phyloP scores from a whole-genome alignment of 1,140 invertebrate species.

The Micrasema minimum region DNA sequence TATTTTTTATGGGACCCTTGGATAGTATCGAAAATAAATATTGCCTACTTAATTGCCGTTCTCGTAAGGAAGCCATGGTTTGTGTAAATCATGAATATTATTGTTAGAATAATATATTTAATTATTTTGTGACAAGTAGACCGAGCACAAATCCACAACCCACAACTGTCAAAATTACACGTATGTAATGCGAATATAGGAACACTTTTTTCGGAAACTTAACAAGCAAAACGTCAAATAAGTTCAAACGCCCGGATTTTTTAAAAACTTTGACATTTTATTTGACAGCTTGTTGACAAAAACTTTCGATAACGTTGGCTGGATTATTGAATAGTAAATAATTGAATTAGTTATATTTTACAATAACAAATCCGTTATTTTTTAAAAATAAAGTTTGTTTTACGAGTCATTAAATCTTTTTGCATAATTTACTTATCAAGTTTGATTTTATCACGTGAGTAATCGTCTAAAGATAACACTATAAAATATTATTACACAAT shows the following conservation, averaged over 20 bases:
- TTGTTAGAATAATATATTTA: slow-evolving; percentile 13
- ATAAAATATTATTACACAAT: background rate
- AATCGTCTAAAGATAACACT: too few species aligned
- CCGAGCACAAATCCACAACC: too few species aligned
- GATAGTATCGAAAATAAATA: background rate
- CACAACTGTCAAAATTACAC: slow-evolving; percentile 52
- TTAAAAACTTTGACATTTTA: slow-evolving; percentile 9
- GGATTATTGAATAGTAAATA: too few species aligned
- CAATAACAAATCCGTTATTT: too few species aligned
- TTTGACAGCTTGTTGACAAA: too few species aligned
- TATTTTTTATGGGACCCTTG: background rate
- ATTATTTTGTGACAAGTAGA: slow-evolving; percentile 36
- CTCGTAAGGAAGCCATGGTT: slow-evolving; percentile 75
- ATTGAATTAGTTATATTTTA: too few species aligned
- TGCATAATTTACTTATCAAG: too few species aligned
- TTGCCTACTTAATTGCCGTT: slow-evolving; percentile 77
- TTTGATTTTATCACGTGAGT: slow-evolving; percentile 17
- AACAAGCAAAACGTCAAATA: slow-evolving; percentile 33
- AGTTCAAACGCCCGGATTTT: slow-evolving; percentile 14
- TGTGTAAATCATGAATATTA: slow-evolving; percentile 22
- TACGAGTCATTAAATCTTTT: too few species aligned
- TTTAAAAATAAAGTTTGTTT: too few species aligned
- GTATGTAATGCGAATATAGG: slow-evolving; percentile 43
- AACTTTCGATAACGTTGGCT: too few species aligned
- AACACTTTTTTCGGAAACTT: slow-evolving; percentile 41